Evolutionary conservation across 2,797 vertebrate genomes (phyloP).

Genomic region (Poeciliopsis infans): DNA sequence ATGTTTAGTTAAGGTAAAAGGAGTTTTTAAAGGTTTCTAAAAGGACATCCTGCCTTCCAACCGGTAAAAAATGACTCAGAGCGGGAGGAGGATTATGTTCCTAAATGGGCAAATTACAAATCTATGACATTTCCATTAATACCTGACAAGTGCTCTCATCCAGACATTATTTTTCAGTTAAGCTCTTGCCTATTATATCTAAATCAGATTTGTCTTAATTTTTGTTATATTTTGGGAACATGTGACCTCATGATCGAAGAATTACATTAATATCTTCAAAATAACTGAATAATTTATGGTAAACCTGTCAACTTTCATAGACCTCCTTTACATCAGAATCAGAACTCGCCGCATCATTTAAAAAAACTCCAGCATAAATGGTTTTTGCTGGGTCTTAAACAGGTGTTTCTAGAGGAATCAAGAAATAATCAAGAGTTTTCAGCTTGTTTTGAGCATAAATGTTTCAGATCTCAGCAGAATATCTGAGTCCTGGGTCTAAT

Average conservation of each 20-base stretch:
- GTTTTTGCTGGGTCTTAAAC: neutral
- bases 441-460: neutral
- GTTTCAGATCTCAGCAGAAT: neutral
- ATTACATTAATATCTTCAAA: neutral
- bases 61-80: neutral
- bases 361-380: neutral
- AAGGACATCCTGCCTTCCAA: neutral
- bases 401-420: neutral
- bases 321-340: neutral
- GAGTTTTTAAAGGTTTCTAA: neutral
- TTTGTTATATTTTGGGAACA: neutral
- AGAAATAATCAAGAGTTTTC: neutral
- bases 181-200: neutral
- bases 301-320: neutral
- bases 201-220: neutral
- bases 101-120: slow-evolving; percentile 4
- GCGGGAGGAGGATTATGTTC: neutral
- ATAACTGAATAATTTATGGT: neutral
- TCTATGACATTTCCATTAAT: neutral
- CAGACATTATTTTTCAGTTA: neutral
- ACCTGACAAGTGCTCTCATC: neutral
- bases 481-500: neutral
- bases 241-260: neutral
- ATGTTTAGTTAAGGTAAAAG: slow-evolving; percentile 1
- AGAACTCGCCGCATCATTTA: neutral